Evolutionary conservation across 1,140 invertebrate genomes (phyloP).

Genomic region (Fragariocoptes setiger): DNA sequence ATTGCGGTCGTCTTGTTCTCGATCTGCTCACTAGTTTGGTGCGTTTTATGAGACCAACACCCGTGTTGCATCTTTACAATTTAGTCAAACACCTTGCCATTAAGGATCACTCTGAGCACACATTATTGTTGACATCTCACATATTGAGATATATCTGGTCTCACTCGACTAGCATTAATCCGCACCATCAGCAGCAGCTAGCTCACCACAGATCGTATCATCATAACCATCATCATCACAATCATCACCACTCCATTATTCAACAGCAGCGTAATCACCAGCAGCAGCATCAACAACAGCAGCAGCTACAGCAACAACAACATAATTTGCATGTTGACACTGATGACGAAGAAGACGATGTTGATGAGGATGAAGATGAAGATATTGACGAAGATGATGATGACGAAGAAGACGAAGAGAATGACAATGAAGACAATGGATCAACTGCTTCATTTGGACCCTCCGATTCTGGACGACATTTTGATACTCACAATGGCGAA

Average conservation of each 20-base stretch:
- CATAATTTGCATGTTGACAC: conserved; percentile 1
- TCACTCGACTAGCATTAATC: conserved; percentile 15
- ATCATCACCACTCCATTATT: not conserved
- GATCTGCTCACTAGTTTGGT: conserved; percentile 59
- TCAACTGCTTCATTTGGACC: too few species aligned
- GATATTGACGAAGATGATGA: not conserved
- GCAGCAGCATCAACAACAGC: not conserved
- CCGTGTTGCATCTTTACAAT: conserved; percentile 53
- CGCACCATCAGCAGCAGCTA: not conserved
- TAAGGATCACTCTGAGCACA: conserved; percentile 71
- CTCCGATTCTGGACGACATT: too few species aligned
- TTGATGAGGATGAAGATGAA: conserved; percentile 1
- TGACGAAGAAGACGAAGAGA: not conserved
- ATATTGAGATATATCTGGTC: conserved; percentile 65
- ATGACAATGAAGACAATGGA: too few species aligned
- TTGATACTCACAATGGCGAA: too few species aligned
- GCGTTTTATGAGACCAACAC: conserved; percentile 51
- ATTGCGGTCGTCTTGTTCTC: conserved; percentile 66
- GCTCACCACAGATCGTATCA: too few species aligned
- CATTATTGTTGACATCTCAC: conserved; percentile 51
- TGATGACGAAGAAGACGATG: conserved; percentile 5
- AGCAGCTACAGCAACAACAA: not conserved
- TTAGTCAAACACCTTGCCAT: conserved; percentile 48
- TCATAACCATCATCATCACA: conserved; percentile 4
- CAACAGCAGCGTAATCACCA: too few species aligned